Evolutionary conservation across 2,113 vertebrate species (phyloP), one percentile per base, ranked within the genome.

Genomic region (Eidolon helvum): DNA sequence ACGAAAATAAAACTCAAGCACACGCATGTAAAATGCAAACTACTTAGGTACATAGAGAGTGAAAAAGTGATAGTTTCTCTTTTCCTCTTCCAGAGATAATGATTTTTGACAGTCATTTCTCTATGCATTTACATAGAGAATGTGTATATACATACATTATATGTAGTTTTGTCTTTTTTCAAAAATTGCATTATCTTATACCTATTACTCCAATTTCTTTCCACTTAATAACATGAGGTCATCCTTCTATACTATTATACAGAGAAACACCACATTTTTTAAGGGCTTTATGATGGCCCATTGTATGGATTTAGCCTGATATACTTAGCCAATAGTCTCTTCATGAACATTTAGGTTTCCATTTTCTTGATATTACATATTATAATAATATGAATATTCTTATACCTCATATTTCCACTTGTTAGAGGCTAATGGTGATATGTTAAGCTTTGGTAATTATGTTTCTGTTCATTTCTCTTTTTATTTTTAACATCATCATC

Each of bases 401-500:
- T 83, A 24, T 86, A 75, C 5, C 35, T 26, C 10, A 26, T 43
- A 63, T 68, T 94, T 94, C 6, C 7, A 43, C 45, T 95, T 79
- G 11, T 63, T 74, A 84, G 50, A 92, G 53, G 24, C 28, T 95
- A 84, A 85, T 68, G 16, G 87, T 69, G 28, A 2, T 95, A 72
- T 82, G 14, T 59, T 90, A 75, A 92, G 61, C 74, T 83, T 95
- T 89, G 84, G 2, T 75, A 90, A 96, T 83, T 85, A 65, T 74
- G 40, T 79, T 94, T 96, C 69, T 82, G 45, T 78, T 24, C 35
- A 53, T 57, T 89, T 96, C 53, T 91, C 50, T 63, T 80, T 78
- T 90, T 84, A 87, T 88, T 72, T 93, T 88, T 95, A 91, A 82
- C 35, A 80, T 66, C 26, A 48, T 88, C 61, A 94, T 92, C 9